Evolutionary conservation across 2,113 vertebrate species (phyloP), one percentile per base, ranked within the genome.

Genomic region (Argyrosomus japonicus): DNA sequence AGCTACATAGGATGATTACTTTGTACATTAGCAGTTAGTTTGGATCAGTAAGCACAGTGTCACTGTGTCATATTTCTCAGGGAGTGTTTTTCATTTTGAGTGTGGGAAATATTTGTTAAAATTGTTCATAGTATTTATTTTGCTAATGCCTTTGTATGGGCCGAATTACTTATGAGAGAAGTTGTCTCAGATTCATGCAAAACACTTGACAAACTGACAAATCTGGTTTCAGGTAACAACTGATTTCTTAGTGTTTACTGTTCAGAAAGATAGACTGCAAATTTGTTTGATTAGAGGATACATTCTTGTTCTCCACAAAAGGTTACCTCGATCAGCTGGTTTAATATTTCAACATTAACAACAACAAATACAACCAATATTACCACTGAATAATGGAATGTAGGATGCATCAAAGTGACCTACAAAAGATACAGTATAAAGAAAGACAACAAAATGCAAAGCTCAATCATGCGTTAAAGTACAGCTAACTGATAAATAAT

Each of bases 11-110:
- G 47, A 47, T 76, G 61, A 84, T 70, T n/a, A 71, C 27, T 73
- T 77, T 53, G 50, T 70, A 25, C 64, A 79, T 68, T 57, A 50
- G 47, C 43, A 48, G 40, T 82, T 57, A 67, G 17, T 68, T 40
- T 18, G 23, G 29, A 79, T 68, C 11, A 40, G 21, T 45, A 47
- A 47, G 12, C 1, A 0, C 10, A 47, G 14, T 53, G 54, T 57
- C 21, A 54, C 6, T 51, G 29, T 58, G 53, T 29, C 9, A 5
- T 23, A 60, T 67, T 54, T 81, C 7, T 56, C 56, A 32, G 36
- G 7, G 36, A 9, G 36, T 8, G 8, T 40, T 9, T 36, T 36
- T 36, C 36, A 36, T 36, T 36, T 32, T 32, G 32, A 32, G 32
- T 40, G 36, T 40, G 36, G 36, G 36, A 40, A 36, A 36, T 8